Percentiles rank a stretch among this genome's conserved stretches.
These are phyloP conservation scores for Melanerpes aurifrons DNA, from an alignment of 2,113 vertebrate species.

Conservation along the genomic window DNA sequence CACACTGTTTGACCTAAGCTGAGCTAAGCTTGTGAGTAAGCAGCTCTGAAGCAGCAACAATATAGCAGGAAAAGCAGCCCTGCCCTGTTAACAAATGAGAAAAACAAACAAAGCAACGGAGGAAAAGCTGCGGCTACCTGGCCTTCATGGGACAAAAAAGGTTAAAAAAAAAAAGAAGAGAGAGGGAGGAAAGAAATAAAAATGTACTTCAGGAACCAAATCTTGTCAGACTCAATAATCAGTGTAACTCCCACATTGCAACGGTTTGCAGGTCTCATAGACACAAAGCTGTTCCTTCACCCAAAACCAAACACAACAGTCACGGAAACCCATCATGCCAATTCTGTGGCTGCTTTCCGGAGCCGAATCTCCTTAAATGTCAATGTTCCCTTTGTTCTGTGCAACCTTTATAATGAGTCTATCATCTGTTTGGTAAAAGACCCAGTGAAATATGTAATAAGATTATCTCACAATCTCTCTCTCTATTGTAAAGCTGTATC, in stretches of 20 bases:
- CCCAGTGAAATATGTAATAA: slow-evolving; percentile 54
- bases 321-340: slow-evolving; percentile 41
- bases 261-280: slow-evolving; percentile 4
- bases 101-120: slow-evolving; percentile 9
- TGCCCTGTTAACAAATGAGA: slow-evolving; percentile 10
- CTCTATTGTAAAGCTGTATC: slow-evolving; percentile 51
- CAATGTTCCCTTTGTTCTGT: slow-evolving; percentile 56
- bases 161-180: too few relatives aligned
- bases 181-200: background rate
- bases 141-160: background rate
- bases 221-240: background rate
- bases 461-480: slow-evolving; percentile 58
- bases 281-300: slow-evolving; percentile 1
- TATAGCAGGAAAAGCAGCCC: background rate
- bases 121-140: slow-evolving; percentile 6
- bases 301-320: background rate
- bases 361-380: slow-evolving; percentile 52
- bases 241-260: background rate
- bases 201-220: background rate
- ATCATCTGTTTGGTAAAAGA: slow-evolving; percentile 65
- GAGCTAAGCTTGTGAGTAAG: background rate
- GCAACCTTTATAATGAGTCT: slow-evolving; percentile 50
- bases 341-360: slow-evolving; percentile 39
- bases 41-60: slow-evolving; percentile 12
- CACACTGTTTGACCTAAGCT: background rate